Evolutionary conservation across 2,888 invertebrate genomes (phyloP).

Genomic region (Bombyx huttoni): DNA sequence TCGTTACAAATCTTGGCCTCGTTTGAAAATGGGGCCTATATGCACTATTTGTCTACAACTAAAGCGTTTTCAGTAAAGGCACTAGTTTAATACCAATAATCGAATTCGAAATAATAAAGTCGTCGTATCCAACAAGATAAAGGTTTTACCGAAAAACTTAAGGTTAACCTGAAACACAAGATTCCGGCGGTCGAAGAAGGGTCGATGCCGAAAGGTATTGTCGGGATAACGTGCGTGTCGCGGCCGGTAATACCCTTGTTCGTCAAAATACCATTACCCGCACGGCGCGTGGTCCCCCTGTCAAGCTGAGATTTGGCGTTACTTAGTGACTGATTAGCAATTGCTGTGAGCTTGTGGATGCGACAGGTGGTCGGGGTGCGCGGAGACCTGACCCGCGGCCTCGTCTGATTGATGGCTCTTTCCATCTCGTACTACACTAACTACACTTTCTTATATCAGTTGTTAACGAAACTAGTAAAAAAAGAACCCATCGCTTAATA

Average conservation of each 20-base stretch:
- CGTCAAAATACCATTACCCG: slow-evolving; percentile 56
- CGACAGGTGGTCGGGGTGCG: slow-evolving; percentile 61
- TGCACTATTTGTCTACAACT: too few species aligned
- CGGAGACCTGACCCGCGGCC: slow-evolving; percentile 44
- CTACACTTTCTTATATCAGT: slow-evolving; percentile 12
- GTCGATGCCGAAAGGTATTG: slow-evolving; percentile 4
- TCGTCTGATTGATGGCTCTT: slow-evolving; percentile 53
- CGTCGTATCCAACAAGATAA: not conserved
- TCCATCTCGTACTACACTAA: slow-evolving; percentile 31
- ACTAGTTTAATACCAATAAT: too few species aligned
- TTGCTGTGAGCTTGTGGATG: slow-evolving; percentile 53
- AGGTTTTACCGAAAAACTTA: slow-evolving; percentile 1
- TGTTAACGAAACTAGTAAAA: too few species aligned
- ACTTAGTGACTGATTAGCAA: slow-evolving; percentile 71
- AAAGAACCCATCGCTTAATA: too few species aligned
- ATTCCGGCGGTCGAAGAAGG: not conserved
- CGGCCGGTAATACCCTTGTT: slow-evolving; percentile 43
- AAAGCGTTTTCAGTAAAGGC: too few species aligned
- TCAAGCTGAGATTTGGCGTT: slow-evolving; percentile 61
- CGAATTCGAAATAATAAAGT: too few species aligned
- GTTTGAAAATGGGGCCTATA: too few species aligned
- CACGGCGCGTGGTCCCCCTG: slow-evolving; percentile 36
- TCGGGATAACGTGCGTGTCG: slow-evolving; percentile 23
- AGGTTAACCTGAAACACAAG: slow-evolving; percentile 6
- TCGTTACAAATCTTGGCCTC: too few species aligned